Percentiles rank a stretch among this genome's conserved stretches.
Evolutionary conservation across 2,797 vertebrate genomes (phyloP).

Genomic region (Phataginus tetradactyla): DNA sequence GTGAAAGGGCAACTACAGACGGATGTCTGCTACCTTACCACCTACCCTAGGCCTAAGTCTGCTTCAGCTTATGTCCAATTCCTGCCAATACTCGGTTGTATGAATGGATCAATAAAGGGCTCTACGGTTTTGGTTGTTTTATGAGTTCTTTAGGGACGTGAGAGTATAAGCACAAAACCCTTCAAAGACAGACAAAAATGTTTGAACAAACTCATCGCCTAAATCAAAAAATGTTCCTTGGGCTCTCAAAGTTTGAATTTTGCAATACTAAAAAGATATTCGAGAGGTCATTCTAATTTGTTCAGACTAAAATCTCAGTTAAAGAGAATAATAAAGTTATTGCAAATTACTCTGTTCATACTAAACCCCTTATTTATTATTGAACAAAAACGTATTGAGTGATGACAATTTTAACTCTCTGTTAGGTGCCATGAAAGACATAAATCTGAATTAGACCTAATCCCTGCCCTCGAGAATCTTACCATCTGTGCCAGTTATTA

Average conservation of each 20-base stretch:
- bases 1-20: not conserved
- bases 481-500: not conserved
- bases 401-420: not conserved
- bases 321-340: not conserved
- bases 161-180: not conserved
- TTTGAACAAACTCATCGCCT: not conserved
- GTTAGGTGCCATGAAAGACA: not conserved
- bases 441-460: conserved; percentile 4
- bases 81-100: not conserved
- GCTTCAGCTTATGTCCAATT: not conserved
- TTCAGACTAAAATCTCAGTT: conserved; percentile 19
- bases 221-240: not conserved
- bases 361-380: not conserved
- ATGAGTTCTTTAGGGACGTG: not conserved
- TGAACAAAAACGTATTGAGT: conserved; percentile 34
- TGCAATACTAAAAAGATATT: conserved; percentile 1
- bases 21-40: not conserved
- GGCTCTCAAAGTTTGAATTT: conserved; percentile 19
- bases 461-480: not conserved
- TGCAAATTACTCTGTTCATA: not conserved
- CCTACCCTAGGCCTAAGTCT: not conserved
- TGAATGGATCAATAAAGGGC: not conserved
- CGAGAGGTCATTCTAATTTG: not conserved
- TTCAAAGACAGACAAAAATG: not conserved
- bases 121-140: not conserved